Evolutionary conservation across 2,888 invertebrate genomes (phyloP), one percentile per base, ranked within the genome.

Genomic region (Eupeodes latifasciatus): DNA sequence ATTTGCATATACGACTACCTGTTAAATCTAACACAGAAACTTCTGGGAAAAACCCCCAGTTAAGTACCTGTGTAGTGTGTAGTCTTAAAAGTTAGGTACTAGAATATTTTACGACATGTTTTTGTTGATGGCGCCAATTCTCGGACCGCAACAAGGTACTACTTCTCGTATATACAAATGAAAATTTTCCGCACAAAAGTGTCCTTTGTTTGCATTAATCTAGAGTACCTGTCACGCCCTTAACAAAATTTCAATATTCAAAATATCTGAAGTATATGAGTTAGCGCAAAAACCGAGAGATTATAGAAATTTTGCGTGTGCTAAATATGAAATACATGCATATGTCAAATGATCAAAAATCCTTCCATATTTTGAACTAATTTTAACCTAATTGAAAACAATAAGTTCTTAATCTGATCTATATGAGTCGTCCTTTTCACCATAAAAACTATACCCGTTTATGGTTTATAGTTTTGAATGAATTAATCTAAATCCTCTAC

Each of bases 311-410:
- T 27, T 27, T 40, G 40, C 9, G 40, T 40, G 40, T 40, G 40
- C 9, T 27, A 27, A 27, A 27, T 27, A 27, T 40, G 5, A 40
- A 9, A 9, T 40, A 14, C 14, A n/a, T 3, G 27, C 14, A 1
- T n/a, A 12, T 61, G 44, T 34, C 40, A 44, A 40, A 79, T 55
- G 40, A 40, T 40, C 9, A 40, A 61, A 59, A 82, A 80, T 80
- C 80, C 66, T 49, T 83, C 61, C 66, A 44, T 59, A 83, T 80
- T 84, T 77, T 84, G 80, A 19, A 74, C 80, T 81, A 87, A 84
- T 87, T 87, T 84, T 74, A 47, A n/a, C 44, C 69, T 81, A 87
- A 87, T 87, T 84, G 83, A 71, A 77, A 44, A 83, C 84, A 87
- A 87, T 40, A 40, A 40, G 40, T 81, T 80, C 72, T 49, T 80